phyloP scores from a whole-genome alignment of 2,113 vertebrate species.

The Ursus arctos region DNA sequence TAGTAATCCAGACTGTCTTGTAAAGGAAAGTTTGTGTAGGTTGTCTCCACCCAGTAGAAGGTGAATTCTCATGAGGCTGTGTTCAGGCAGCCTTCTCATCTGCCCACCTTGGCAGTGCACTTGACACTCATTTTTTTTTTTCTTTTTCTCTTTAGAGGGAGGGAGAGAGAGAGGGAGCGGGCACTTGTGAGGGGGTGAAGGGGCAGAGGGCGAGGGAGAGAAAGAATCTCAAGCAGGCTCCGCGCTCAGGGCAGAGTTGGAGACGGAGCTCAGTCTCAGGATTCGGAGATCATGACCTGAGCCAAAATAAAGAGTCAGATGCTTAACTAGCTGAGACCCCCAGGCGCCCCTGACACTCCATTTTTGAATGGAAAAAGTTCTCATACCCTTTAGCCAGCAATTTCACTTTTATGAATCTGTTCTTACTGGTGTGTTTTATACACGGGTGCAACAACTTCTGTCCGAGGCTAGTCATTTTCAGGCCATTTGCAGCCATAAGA shows the following conservation, averaged over 20 bases:
- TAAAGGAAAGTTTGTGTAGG: constrained; percentile 48
- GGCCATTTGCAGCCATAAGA: background rate
- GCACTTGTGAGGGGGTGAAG: background rate
- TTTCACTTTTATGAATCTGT: background rate
- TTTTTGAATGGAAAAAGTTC: constrained; percentile 12
- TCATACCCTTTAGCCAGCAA: background rate
- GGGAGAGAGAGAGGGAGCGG: no score
- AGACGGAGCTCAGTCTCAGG: background rate
- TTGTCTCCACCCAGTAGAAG: background rate
- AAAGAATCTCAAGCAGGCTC: background rate
- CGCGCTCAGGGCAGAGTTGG: background rate
- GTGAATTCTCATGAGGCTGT: background rate
- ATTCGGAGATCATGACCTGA: background rate
- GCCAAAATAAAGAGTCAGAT: background rate
- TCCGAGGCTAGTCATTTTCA: background rate
- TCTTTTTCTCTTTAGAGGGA: no score
- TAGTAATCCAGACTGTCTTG: background rate
- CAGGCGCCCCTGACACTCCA: background rate
- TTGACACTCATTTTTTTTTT: background rate
- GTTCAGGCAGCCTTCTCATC: background rate
- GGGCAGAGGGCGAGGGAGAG: background rate
- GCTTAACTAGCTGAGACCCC: background rate
- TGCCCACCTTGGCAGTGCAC: background rate
- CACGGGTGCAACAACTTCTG: background rate
- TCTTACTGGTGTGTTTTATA: background rate